phyloP scores from a whole-genome alignment of 2,888 invertebrate species.

The Colostygia pectinataria region DNA sequence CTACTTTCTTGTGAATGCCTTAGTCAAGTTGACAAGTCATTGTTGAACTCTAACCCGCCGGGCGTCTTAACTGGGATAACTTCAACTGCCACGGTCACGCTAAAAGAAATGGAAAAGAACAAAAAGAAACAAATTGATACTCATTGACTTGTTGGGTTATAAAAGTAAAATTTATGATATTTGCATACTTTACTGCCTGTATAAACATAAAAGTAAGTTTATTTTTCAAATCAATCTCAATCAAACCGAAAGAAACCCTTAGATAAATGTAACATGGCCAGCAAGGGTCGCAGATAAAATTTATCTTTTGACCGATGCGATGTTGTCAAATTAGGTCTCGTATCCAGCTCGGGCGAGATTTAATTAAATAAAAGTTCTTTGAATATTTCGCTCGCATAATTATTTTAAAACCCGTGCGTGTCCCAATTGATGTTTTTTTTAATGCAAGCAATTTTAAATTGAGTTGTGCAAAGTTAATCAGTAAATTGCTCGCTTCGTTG shows the following conservation, averaged over 20 bases:
- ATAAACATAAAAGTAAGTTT: slow-evolving; percentile 19
- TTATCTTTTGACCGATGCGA: slow-evolving; percentile 17
- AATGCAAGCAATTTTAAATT: slow-evolving; percentile 1
- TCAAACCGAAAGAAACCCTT: slow-evolving; percentile 22
- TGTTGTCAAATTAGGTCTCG: slow-evolving; percentile 22
- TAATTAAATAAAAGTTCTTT: slow-evolving; percentile 18
- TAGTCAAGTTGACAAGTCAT: slow-evolving; percentile 44
- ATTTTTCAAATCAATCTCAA: slow-evolving; percentile 24
- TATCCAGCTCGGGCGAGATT: slow-evolving; percentile 15
- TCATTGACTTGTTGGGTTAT: background rate
- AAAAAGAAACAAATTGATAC: slow-evolving; percentile 2
- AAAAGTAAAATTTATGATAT: background rate
- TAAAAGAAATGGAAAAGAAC: slow-evolving; percentile 9
- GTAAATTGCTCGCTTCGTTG: slow-evolving; percentile 3
- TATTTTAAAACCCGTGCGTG: background rate
- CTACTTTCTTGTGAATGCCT: slow-evolving; percentile 53
- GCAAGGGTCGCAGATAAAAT: slow-evolving; percentile 17
- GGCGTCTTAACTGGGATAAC: slow-evolving; percentile 31
- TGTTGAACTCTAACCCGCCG: slow-evolving; percentile 47
- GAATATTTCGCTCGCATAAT: slow-evolving; percentile 1
- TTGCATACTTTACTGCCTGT: slow-evolving; percentile 3
- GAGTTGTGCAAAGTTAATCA: background rate
- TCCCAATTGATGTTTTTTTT: slow-evolving; percentile 1
- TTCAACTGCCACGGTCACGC: slow-evolving; percentile 27
- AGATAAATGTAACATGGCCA: slow-evolving; percentile 14